Conservation (phyloP, 2,113 vertebrate species). For the Tympanuchus pallidicinctus region DNA sequence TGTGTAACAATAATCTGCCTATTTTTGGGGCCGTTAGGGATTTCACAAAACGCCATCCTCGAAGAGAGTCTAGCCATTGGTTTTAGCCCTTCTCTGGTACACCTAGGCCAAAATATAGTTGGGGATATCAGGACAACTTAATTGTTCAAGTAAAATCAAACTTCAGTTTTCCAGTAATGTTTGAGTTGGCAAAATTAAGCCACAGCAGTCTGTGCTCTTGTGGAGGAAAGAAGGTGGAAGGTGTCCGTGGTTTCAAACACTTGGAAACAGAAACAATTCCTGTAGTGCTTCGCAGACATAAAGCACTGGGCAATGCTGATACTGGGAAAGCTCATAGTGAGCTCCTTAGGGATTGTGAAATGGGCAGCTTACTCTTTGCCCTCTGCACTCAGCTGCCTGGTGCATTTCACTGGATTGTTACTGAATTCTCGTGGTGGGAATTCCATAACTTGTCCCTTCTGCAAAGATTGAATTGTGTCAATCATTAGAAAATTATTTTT, state of each 20-base stretch:
- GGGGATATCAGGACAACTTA: neutral
- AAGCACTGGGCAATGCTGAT: rapidly evolving
- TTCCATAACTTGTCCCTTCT: neutral
- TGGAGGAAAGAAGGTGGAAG: neutral
- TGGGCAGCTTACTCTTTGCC: neutral
- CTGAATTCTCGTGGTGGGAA: neutral
- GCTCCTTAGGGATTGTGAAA: neutral
- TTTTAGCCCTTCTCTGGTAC: neutral
- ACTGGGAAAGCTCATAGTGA: neutral
- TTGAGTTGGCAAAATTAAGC: neutral
- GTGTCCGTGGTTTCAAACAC: neutral
- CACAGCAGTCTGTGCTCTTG: neutral
- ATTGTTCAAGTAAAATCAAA: neutral
- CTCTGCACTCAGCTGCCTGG: neutral
- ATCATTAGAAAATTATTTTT: neutral
- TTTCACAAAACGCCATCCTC: neutral
- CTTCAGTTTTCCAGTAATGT: neutral
- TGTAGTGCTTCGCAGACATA: neutral
- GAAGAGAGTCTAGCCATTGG: neutral
- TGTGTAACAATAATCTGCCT: neutral
- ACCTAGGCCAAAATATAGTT: neutral
- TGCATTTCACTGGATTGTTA: neutral
- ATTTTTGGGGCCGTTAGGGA: neutral
- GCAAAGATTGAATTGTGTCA: neutral
- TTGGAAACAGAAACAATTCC: neutral